Evolutionary conservation across 2,888 invertebrate species (phyloP), one percentile per base, ranked within the genome.

Genomic region (Marasmarcha lunaedactyla): DNA sequence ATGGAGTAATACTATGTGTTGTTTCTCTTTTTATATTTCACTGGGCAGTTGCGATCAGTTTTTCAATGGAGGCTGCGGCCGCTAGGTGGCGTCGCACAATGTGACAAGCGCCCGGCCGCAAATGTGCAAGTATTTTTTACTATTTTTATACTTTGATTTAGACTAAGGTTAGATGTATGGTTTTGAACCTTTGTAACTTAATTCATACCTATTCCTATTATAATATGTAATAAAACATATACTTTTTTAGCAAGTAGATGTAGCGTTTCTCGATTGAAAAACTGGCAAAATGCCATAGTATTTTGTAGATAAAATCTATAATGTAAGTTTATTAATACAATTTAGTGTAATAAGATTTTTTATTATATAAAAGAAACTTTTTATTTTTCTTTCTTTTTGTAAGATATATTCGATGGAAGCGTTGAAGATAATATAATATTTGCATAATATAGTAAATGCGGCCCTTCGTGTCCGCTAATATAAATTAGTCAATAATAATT

Each of bases 401-500:
- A 79, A 78, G 79, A 83, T 79, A 81, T 81, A 83, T 79, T 83
- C 77, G 83, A 83, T 72, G 79, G 74, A 81, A 79, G 77, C 79
- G 79, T 81, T 79, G 79, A 83, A 86, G 83, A 84, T 86, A 86
- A 85, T 85, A 86, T 86, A 86, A 86, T 84, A 87, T 87, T 85
- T 85, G 84, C 84, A 81, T 83, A 85, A 77, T 81, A 85, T 87
- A 88, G 87, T 85, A 84, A 87, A 84, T 85, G 86, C 86, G 88
- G 87, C 85, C 79, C 86, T 87, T 88, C 87, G 86, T 20, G 86
- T 86, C 84, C 87, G 87, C 88, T 87, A 71, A 85, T 85, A 86
- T 86, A 81, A 85, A 89, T 81, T 89, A 89, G 89, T 88, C 88
- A 90, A 89, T 90, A 77, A 77, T 77, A 90, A 90, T 90, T 90